Evolutionary conservation across 2,888 invertebrate species (phyloP).

Genomic region (Drosophila fulvimacula): DNA sequence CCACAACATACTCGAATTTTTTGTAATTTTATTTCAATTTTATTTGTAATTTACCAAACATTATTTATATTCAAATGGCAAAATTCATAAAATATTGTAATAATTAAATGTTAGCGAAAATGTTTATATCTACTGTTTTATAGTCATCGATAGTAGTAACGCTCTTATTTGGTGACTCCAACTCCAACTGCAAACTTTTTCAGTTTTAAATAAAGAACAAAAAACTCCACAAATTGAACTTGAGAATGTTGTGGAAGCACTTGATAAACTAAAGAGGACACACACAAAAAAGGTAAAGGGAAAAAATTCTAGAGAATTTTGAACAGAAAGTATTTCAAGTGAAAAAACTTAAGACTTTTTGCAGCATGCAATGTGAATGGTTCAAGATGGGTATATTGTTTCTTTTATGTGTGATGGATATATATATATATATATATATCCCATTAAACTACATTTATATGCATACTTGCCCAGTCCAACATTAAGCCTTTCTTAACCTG

Average conservation of each 20-base stretch:
- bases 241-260: neutral
- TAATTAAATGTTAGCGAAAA: neutral
- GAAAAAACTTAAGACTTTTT: neutral
- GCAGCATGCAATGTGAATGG: neutral
- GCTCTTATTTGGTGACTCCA: too few species aligned
- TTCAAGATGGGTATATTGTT: neutral
- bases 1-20: too few species aligned
- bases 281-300: neutral
- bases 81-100: neutral
- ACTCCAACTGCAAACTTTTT: too few species aligned
- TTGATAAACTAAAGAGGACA: neutral
- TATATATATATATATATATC: too few species aligned
- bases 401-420: too few species aligned
- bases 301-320: neutral
- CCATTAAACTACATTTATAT: too few species aligned
- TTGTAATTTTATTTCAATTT: too few species aligned
- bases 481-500: neutral
- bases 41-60: too few species aligned
- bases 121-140: fast-evolving
- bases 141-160: neutral
- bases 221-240: neutral
- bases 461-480: too few species aligned
- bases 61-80: neutral
- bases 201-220: neutral
- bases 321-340: neutral